Conservation (phyloP, 1,140 invertebrate genomes). For the Bombus confusus region DNA sequence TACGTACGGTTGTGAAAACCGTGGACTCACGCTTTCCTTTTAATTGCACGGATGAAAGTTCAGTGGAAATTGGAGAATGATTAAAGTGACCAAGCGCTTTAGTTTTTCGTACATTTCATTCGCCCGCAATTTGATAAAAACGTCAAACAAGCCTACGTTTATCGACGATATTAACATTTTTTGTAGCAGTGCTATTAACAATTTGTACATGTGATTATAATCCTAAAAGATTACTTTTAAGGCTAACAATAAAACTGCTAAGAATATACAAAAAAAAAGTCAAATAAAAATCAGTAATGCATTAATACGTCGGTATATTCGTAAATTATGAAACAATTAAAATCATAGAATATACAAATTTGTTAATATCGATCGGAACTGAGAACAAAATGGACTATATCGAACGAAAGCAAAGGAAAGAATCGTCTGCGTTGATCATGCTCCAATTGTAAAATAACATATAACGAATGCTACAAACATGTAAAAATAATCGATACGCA, state of each 20-base stretch:
- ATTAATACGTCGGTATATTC: too few relatives aligned
- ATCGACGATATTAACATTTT: background rate
- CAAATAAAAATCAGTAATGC: background rate
- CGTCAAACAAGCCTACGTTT: background rate
- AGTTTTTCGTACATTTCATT: background rate
- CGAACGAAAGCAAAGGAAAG: background rate
- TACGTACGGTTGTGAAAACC: conserved; percentile 30
- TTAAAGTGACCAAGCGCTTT: conserved; percentile 14
- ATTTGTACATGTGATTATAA: background rate
- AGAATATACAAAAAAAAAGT: background rate
- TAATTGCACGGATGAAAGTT: conserved; percentile 44
- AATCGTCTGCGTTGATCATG: background rate
- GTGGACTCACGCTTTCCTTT: conserved; percentile 22
- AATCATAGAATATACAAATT: background rate
- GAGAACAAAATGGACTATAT: background rate
- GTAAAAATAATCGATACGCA: background rate
- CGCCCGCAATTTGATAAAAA: background rate
- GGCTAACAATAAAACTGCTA: too few relatives aligned
- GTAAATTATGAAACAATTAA: background rate
- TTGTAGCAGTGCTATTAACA: background rate
- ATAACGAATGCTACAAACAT: background rate
- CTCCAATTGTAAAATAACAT: conserved; percentile 27
- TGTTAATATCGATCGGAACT: background rate
- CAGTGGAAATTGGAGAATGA: conserved; percentile 54
- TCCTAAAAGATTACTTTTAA: background rate